phyloP scores from a whole-genome alignment of 2,113 vertebrate genomes.

The Cyanoramphus novaezelandiae region DNA sequence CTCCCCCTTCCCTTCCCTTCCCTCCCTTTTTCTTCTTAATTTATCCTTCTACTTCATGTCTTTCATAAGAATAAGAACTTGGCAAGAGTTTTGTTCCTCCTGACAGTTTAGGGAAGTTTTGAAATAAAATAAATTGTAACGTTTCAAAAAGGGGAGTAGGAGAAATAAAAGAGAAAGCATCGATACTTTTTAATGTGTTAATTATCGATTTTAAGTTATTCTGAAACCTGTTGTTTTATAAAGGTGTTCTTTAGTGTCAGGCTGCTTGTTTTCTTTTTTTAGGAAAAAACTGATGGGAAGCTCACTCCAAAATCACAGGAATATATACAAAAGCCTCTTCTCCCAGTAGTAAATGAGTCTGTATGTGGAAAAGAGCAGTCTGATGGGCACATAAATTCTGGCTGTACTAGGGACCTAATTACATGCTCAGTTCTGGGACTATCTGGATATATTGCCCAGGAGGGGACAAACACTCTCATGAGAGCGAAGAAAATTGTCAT shows the following conservation, averaged over 20 bases:
- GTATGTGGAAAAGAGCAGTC: background rate
- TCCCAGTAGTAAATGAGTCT: background rate
- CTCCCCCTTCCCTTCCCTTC: too few relatives aligned
- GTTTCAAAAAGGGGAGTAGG: background rate
- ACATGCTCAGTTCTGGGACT: background rate
- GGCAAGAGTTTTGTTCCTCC: background rate
- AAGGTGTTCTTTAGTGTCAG: background rate
- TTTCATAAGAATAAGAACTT: background rate
- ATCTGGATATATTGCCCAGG: fast-evolving
- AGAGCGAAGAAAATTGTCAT: background rate
- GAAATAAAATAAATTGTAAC: background rate
- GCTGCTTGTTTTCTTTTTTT: background rate
- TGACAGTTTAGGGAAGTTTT: background rate
- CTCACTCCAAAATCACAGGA: background rate
- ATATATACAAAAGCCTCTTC: background rate
- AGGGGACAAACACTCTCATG: background rate
- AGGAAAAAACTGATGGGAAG: background rate
- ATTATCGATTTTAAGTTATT: background rate
- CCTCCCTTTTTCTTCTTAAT: fast-evolving
- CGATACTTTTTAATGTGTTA: background rate
- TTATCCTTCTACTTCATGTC: background rate
- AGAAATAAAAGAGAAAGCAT: background rate
- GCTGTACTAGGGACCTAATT: background rate
- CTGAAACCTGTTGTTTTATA: background rate
- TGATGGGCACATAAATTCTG: background rate